phyloP scores from a whole-genome alignment of 2,113 vertebrate genomes.

The Spilogale gracilis region DNA sequence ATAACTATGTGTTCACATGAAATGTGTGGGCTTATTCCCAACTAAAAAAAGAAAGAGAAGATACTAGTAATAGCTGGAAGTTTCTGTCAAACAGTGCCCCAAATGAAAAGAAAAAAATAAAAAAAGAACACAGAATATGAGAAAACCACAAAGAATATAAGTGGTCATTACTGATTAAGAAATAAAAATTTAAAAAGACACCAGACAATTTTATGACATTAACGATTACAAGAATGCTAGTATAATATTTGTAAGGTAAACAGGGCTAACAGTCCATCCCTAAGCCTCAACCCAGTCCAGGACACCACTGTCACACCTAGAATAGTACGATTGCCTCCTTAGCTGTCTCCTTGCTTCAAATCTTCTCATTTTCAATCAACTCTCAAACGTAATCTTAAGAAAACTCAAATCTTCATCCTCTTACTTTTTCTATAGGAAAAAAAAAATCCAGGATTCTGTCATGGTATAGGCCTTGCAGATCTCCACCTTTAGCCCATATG shows the following conservation, averaged over 20 bases:
- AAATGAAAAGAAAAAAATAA: not conserved
- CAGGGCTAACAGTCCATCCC: not conserved
- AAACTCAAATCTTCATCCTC: not conserved
- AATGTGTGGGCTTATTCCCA: not conserved
- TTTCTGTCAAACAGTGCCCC: not conserved
- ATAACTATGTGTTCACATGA: not conserved
- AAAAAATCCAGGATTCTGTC: not conserved
- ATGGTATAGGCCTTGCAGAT: not conserved
- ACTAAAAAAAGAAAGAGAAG: not conserved
- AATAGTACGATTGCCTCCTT: not conserved
- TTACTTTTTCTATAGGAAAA: not conserved
- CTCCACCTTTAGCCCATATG: not conserved
- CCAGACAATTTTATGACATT: not conserved
- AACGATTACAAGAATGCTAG: not conserved
- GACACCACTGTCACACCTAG: not conserved
- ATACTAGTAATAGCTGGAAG: not conserved
- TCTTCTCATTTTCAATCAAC: not conserved
- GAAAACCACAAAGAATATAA: conserved; percentile 25
- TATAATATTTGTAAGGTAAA: not conserved
- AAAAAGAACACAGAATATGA: not conserved
- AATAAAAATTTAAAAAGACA: not conserved
- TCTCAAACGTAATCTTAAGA: not conserved
- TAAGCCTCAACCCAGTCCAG: not conserved
- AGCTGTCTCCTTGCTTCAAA: not conserved
- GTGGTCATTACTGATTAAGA: not conserved